Evolutionary conservation across 2,888 invertebrate species (phyloP).

Genomic region (Spialia ferax): DNA sequence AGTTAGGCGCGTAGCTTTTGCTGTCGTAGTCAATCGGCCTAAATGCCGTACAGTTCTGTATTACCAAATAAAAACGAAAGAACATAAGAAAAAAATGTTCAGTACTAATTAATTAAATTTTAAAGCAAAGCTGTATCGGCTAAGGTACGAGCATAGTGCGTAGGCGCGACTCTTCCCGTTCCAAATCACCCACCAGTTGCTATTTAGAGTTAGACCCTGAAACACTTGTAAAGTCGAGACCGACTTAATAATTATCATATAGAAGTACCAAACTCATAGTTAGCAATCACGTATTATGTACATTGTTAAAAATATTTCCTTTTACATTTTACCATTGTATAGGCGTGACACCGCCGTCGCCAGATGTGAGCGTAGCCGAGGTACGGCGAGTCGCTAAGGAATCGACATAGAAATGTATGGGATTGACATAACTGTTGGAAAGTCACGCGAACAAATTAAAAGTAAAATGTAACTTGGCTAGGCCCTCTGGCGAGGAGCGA

Average conservation of each 20-base stretch:
- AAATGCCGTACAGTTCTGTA: conserved; percentile 40
- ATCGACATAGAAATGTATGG: too few relatives aligned
- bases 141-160: conserved; percentile 61
- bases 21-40: conserved; percentile 48
- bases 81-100: not conserved
- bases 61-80: not conserved
- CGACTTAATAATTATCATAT: conserved; percentile 73
- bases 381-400: conserved; percentile 58
- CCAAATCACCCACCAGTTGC: conserved; percentile 74
- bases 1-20: conserved; percentile 66
- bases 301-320: conserved; percentile 81
- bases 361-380: conserved; percentile 54
- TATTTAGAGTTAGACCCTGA: conserved; percentile 74
- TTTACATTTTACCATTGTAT: conserved; percentile 86
- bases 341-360: conserved; percentile 67
- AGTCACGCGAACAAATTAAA: too few relatives aligned
- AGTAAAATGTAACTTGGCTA: too few relatives aligned
- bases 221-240: conserved; percentile 58
- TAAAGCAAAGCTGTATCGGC: conserved; percentile 44
- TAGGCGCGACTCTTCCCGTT: conserved; percentile 62
- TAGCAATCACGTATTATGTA: conserved; percentile 85
- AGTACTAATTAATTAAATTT: not conserved
- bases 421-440: too few relatives aligned
- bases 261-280: conserved; percentile 86
- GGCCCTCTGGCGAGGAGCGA: conserved; percentile 69